A percentile compares a stretch with the other conserved stretches of the same genome.
Conservation (phyloP, 2,113 vertebrate species). For the Galbula dea region DNA sequence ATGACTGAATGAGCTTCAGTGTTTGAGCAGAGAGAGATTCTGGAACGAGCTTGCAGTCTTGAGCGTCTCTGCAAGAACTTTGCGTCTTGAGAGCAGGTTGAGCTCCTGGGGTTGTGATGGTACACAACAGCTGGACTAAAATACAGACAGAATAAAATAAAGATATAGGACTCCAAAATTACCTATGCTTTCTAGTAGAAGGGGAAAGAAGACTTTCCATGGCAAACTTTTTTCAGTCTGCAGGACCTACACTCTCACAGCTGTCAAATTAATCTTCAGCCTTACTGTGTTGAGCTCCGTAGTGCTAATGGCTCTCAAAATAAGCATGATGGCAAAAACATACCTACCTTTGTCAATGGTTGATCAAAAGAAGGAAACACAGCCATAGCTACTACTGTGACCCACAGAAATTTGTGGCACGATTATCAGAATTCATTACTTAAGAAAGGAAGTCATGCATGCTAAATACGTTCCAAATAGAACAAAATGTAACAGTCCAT, state of each 20-base stretch:
- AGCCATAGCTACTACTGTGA: slow-evolving; percentile 1
- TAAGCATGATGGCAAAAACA: neutral
- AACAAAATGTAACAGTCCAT: slow-evolving; percentile 68
- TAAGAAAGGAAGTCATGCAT: slow-evolving; percentile 60
- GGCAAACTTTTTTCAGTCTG: neutral
- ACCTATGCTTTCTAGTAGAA: neutral
- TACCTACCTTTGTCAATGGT: neutral
- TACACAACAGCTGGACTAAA: neutral
- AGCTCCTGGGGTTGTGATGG: neutral
- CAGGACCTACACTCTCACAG: neutral
- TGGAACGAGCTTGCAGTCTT: neutral
- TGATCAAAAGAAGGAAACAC: neutral
- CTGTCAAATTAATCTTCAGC: neutral
- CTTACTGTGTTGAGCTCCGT: neutral
- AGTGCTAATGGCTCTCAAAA: neutral
- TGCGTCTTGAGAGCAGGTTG: neutral
- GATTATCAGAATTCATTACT: slow-evolving; percentile 55
- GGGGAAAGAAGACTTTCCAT: neutral
- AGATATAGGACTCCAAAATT: neutral
- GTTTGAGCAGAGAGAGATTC: slow-evolving; percentile 15
- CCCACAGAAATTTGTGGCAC: slow-evolving; percentile 26
- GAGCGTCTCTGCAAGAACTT: neutral
- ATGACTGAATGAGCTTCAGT: neutral
- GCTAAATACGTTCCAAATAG: slow-evolving; percentile 62
- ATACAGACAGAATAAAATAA: neutral